Base-by-base conservation (phyloP, 2,113 vertebrate species). In the Aegithalos caudatus region DNA sequence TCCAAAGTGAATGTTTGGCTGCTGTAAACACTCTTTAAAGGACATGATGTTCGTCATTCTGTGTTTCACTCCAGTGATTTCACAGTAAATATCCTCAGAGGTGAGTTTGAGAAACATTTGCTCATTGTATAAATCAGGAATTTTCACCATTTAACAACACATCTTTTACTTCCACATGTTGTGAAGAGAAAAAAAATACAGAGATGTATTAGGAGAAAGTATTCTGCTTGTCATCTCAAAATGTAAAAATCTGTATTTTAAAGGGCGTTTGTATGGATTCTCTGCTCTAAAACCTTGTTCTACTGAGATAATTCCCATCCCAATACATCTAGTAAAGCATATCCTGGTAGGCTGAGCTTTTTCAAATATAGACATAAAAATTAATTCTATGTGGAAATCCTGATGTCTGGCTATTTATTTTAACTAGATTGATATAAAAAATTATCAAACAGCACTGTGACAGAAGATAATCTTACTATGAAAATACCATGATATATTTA, bases 11-110 rank as follows among this genome's bases (percentile, higher is more conserved):
- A 60, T 74, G 19, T 81, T 86, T 79, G 70, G 42, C 84, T 95
- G 45, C 65, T 38, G 40, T 65, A 72, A 85, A 81, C 35, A 62
- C 37, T 74, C 44, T 64, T 69, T 85, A 89, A 92, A 74, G 72
- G 23, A 60, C n/a, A 50, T 17, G 27, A 25, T 60, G 37, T 86
- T 93, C 22, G 3, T 87, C 74, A 77, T 69, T 77, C 70, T 77
- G 65, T 54, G 42, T 62, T 85, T 35, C 50, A 42, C 73, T 65
- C 25, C 60, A 61, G 53, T 69, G 81, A 92, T 95, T 96, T 87
- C 81, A 91, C 93, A 87, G 86, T 72, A 87, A 87, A 85, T 84
- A 92, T 79, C 23, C n/a, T 71, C 58, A n/a, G 37, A 91, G 87
- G 29, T 1, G 0, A 76, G 29, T 37, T 53, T 89, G 70, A 91